Base-by-base conservation (phyloP, 2,888 invertebrate species). In the Diaphora mendica region DNA sequence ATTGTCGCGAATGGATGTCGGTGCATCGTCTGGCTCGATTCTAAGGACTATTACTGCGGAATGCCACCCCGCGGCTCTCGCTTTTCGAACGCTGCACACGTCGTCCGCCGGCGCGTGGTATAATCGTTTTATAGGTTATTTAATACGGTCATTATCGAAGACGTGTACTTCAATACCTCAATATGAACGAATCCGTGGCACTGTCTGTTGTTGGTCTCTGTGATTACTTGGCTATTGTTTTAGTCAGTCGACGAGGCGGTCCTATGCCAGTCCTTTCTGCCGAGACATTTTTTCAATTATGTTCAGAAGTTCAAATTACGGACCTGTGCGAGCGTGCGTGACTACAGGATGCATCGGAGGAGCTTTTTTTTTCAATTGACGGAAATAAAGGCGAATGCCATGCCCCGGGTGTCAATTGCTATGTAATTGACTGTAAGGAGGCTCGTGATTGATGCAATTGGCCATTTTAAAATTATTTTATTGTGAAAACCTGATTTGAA, bases 41-140 rank as follows among this genome's bases (percentile, higher is more conserved):
- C 91, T 91, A 89, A 91, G 91, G 92, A 92, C 89, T 90, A 93
- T 94, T 94, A 94, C 90, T 79, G 86, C 86, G 95, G 95, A 95
- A 94, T 95, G 95, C 91, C 86, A 92, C 90, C 88, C 85, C 75
- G 83, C 93, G 84, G 94, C 94, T 94, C 94, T 94, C 92, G 93
- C 91, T 94, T 93, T 94, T 91, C 87, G 89, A 88, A 79, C 84
- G 81, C 79, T 76, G 78, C 77, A 75, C 84, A 80, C 81, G 77
- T 81, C 83, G 81, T 78, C 76, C 81, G 79, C 83, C 70, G 79
- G 75, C 84, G 82, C 82, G 83, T 82, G 77, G 79, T 83, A 88
- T 88, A 88, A 92, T 90, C 89, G 88, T 88, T 91, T 89, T 89
- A 91, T 91, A 91, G 86, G 90, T 89, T 91, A 91, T 91, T 91